A percentile compares a stretch with the other conserved stretches of the same genome.
Conservation (phyloP, 2,113 vertebrate genomes). For the Pseudopipra pipra region DNA sequence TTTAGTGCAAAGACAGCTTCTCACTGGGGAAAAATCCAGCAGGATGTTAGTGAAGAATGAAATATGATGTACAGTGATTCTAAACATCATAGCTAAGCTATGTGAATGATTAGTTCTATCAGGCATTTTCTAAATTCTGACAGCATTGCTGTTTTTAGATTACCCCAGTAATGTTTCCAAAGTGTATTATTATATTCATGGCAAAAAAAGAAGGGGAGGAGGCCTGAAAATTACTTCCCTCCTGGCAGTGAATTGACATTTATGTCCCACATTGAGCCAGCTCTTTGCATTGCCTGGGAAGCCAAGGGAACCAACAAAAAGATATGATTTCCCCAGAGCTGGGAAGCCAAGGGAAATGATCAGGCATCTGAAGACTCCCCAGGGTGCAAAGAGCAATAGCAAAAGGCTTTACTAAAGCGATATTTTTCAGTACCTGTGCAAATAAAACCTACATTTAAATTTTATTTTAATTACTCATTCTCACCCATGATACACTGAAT, state of each 20-base stretch:
- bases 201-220: slow-evolving; percentile 36
- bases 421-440: slow-evolving; percentile 7
- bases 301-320: slow-evolving; percentile 45
- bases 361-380: slow-evolving; percentile 19
- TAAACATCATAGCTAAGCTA: background rate
- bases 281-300: slow-evolving; percentile 29
- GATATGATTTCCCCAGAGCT: slow-evolving; percentile 51
- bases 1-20: background rate
- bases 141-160: slow-evolving; percentile 39
- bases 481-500: background rate
- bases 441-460: slow-evolving; percentile 43
- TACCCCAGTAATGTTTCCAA: slow-evolving; percentile 43
- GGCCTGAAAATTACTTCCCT: slow-evolving; percentile 54
- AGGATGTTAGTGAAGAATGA: slow-evolving; percentile 18
- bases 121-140: slow-evolving; percentile 36
- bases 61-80: slow-evolving; percentile 6
- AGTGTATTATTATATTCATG: slow-evolving; percentile 27
- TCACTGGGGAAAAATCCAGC: slow-evolving; percentile 1
- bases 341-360: slow-evolving; percentile 36
- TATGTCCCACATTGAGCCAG: slow-evolving; percentile 12
- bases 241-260: slow-evolving; percentile 42
- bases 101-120: slow-evolving; percentile 1
- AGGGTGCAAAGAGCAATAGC: slow-evolving; percentile 41
- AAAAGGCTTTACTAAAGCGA: slow-evolving; percentile 31
- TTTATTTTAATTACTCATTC: slow-evolving; percentile 21